Conservation (phyloP, 2,113 vertebrate species). For the Cheirogaleus medius region DNA sequence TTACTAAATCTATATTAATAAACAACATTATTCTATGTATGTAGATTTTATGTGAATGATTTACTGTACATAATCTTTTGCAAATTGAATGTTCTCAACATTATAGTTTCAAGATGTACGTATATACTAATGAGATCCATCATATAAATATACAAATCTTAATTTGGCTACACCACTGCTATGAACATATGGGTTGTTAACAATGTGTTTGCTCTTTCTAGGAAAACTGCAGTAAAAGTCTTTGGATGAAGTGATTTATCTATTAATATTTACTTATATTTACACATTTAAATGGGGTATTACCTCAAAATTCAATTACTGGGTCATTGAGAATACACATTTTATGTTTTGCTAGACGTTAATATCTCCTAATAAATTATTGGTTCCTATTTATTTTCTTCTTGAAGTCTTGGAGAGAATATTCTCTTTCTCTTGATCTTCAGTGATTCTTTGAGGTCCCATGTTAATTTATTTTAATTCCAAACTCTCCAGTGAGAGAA, state of each 20-base stretch:
- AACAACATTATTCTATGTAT: background rate
- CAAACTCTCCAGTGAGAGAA: background rate
- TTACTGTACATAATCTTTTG: background rate
- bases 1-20: constrained; percentile 26
- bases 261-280: background rate
- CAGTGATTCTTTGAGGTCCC: background rate
- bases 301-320: background rate
- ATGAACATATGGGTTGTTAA: background rate
- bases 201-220: background rate
- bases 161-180: background rate
- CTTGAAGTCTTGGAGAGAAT: background rate
- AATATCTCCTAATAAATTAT: background rate
- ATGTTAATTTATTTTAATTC: constrained; percentile 36
- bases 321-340: background rate
- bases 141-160: background rate
- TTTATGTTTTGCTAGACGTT: background rate
- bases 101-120: background rate
- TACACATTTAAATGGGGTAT: background rate
- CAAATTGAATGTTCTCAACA: background rate
- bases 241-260: background rate
- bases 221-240: background rate
- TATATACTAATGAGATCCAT: background rate
- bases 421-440: background rate
- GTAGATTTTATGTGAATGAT: constrained; percentile 32
- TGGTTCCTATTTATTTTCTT: background rate